Evolutionary conservation across 2,113 vertebrate genomes (phyloP).

Genomic region (Myiozetetes cayanensis): DNA sequence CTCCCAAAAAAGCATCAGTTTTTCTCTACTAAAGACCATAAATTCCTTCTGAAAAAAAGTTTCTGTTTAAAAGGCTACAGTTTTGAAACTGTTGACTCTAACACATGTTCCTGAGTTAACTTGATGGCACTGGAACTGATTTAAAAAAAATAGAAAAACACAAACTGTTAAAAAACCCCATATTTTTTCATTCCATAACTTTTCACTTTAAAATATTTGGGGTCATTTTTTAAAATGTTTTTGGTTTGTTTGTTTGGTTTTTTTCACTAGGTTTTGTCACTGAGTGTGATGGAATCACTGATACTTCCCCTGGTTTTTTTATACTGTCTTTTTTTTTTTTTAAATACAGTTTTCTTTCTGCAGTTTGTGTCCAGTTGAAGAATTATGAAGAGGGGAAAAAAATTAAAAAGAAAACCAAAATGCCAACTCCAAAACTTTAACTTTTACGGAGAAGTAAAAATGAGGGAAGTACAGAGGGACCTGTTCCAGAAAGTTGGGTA

Average conservation of each 20-base stretch:
- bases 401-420: too few relatives aligned
- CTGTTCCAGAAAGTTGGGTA: neutral
- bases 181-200: neutral
- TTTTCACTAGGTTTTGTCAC: neutral
- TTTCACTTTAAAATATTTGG: neutral
- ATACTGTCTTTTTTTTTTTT: neutral
- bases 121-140: neutral
- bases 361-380: neutral
- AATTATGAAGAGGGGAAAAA: neutral
- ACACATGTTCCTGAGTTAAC: neutral
- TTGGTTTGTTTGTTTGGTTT: neutral
- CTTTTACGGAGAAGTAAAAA: neutral
- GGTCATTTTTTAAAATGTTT: neutral
- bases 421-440: neutral
- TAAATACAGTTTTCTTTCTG: neutral
- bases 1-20: neutral
- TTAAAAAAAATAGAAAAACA: neutral
- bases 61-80: neutral
- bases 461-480: neutral
- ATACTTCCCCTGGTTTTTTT: neutral
- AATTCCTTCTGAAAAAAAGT: constrained; percentile 7
- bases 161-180: neutral
- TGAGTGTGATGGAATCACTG: neutral
- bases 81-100: constrained; percentile 7
- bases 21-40: neutral